phyloP scores from a whole-genome alignment of 2,888 invertebrate species.

The Geotrupes spiniger region DNA sequence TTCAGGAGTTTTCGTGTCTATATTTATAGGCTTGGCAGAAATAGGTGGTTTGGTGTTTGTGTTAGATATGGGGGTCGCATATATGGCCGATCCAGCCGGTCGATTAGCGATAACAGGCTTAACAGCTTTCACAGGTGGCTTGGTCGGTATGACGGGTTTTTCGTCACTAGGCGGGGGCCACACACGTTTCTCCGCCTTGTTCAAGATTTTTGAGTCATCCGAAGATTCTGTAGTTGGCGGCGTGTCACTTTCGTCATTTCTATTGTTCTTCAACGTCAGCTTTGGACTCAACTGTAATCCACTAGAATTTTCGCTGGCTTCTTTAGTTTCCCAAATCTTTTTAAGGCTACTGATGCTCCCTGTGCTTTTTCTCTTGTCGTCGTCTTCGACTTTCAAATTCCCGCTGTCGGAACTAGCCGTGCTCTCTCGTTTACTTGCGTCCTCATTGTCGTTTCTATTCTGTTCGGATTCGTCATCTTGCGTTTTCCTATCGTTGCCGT shows the following conservation, averaged over 20 bases:
- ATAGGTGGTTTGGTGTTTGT: conserved; percentile 50
- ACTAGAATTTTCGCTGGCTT: conserved; percentile 50
- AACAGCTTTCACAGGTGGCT: conserved; percentile 63
- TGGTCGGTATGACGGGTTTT: conserved; percentile 70
- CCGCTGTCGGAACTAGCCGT: conserved; percentile 49
- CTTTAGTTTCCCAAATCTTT: conserved; percentile 88
- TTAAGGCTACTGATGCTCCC: conserved; percentile 91
- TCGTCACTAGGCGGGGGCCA: conserved; percentile 57
- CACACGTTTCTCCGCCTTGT: conserved; percentile 51
- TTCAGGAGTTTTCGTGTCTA: conserved; percentile 47
- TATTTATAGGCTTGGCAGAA: conserved; percentile 51
- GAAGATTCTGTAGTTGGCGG: conserved; percentile 48
- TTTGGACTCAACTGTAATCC: conserved; percentile 66
- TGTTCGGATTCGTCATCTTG: conserved; percentile 36
- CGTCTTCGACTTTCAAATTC: conserved; percentile 58
- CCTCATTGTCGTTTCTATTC: conserved; percentile 34
- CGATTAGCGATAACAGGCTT: conserved; percentile 55
- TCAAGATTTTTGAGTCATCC: conserved; percentile 42
- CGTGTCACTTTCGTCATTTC: conserved; percentile 45
- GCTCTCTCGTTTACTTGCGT: conserved; percentile 50
- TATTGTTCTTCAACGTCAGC: conserved; percentile 55
- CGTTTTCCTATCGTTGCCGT: conserved; percentile 47
- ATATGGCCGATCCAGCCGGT: conserved; percentile 61
- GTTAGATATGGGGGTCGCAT: conserved; percentile 69
- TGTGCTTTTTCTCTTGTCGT: conserved; percentile 85